Percentiles rank a stretch among this genome's conserved stretches.
These are phyloP conservation scores for Oreochromis tanganicae DNA, from an alignment of 2,113 vertebrate species.

Conservation along the genomic window DNA sequence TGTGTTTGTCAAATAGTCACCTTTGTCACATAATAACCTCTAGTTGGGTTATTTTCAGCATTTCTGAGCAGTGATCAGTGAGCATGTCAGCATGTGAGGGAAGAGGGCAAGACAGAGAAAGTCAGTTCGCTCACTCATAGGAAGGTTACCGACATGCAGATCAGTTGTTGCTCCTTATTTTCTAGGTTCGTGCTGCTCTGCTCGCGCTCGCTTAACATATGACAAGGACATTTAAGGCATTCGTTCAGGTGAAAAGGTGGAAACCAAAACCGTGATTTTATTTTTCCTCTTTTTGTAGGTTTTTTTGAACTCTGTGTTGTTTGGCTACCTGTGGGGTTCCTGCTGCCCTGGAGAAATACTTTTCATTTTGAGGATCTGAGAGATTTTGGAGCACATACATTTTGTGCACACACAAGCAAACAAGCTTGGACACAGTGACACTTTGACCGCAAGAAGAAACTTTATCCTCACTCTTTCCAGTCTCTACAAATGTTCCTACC, in stretches of 20 bases:
- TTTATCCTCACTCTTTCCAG: neutral
- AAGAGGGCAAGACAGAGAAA: neutral
- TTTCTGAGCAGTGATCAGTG: neutral
- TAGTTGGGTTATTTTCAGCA: slow-evolving; percentile 14
- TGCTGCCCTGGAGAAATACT: neutral
- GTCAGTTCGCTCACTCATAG: neutral
- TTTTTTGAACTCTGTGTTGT: neutral
- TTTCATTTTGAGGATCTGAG: neutral
- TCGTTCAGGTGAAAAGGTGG: neutral
- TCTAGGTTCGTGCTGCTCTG: neutral
- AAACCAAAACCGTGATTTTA: neutral
- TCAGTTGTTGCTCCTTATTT: neutral
- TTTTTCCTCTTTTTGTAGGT: neutral
- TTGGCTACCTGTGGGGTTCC: neutral
- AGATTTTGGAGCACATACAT: neutral
- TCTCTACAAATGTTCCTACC: neutral
- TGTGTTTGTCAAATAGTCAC: slow-evolving; percentile 20
- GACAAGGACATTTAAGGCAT: neutral
- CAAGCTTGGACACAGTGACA: neutral
- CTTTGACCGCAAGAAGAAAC: neutral
- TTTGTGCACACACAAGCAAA: neutral
- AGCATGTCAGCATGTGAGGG: neutral
- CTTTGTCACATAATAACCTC: slow-evolving; percentile 32
- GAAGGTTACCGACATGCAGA: neutral
- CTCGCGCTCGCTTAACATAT: neutral